phyloP scores from a whole-genome alignment of 1,140 invertebrate genomes.

The Cydia amplana region DNA sequence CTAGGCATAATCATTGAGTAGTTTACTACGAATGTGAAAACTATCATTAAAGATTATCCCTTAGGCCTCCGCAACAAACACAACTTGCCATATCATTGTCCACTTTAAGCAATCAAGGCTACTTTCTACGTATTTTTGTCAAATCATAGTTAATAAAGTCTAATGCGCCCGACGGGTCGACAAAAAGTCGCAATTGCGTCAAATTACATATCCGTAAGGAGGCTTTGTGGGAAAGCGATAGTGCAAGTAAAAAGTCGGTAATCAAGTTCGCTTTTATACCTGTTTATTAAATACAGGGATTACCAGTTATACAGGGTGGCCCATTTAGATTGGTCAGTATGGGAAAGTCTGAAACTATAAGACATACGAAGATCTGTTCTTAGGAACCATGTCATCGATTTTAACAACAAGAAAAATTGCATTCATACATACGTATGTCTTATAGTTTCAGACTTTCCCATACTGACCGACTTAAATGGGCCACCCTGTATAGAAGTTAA shows the following conservation, averaged over 20 bases:
- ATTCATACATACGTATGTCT: too few species aligned
- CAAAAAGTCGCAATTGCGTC: slow-evolving; percentile 20
- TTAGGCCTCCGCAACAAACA: slow-evolving; percentile 2
- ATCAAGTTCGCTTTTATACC: slow-evolving; percentile 26
- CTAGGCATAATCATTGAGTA: too few species aligned
- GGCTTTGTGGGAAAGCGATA: slow-evolving; percentile 23
- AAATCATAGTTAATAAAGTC: slow-evolving; percentile 27
- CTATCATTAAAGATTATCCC: background rate
- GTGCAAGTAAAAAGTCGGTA: background rate
- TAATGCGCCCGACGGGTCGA: background rate
- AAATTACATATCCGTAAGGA: slow-evolving; percentile 22
- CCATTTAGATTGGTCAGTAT: too few species aligned
- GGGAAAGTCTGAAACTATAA: too few species aligned
- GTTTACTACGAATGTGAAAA: background rate
- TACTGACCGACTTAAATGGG: too few species aligned
- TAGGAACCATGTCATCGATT: too few species aligned
- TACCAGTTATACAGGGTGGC: slow-evolving; percentile 11
- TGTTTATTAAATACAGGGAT: background rate
- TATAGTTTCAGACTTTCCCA: too few species aligned
- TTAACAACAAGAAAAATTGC: too few species aligned
- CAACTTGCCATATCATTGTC: slow-evolving; percentile 11
- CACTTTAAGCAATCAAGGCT: slow-evolving; percentile 25
- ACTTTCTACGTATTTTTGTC: slow-evolving; percentile 31
- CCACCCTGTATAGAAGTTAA: too few species aligned
- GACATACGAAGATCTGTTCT: too few species aligned